These are phyloP conservation scores for Centrocercus urophasianus DNA, from an alignment of 2,113 vertebrate species.

Conservation along the genomic window DNA sequence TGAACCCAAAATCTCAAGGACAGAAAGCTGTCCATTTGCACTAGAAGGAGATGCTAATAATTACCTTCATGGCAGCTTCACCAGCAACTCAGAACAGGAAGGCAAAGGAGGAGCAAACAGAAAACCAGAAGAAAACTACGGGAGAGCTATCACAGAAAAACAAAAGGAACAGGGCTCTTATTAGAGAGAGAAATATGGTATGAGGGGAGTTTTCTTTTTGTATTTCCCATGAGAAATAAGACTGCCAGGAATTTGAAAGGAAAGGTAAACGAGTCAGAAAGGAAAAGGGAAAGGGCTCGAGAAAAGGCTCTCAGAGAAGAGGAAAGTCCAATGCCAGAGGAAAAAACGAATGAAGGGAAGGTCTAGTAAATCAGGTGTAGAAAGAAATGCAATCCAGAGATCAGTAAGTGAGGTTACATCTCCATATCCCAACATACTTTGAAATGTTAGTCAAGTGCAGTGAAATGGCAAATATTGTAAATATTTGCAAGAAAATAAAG, in stretches of 20 bases:
- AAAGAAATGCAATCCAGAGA: background rate
- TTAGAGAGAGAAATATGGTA: background rate
- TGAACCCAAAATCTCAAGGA: background rate
- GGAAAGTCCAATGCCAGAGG: background rate
- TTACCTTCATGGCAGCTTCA: background rate
- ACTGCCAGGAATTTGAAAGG: background rate
- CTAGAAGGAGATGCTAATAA: background rate
- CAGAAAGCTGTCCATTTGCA: background rate
- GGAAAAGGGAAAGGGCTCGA: background rate
- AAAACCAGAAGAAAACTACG: background rate
- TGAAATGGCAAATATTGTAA: background rate
- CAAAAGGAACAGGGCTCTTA: background rate
- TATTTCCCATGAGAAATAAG: background rate
- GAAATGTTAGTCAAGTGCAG: background rate
- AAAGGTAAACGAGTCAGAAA: constrained; percentile 20
- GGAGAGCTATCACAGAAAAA: background rate
- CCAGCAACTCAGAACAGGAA: background rate
- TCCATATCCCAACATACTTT: background rate
- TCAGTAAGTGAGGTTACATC: background rate
- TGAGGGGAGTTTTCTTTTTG: background rate
- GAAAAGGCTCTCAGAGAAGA: background rate
- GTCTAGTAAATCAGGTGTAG: background rate
- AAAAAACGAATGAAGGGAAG: background rate
- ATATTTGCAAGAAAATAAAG: background rate
- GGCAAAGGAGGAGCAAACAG: background rate